A percentile compares a stretch with the other conserved stretches of the same genome.
phyloP scores from a whole-genome alignment of 2,888 invertebrate species.

The Polyommatus icarus region DNA sequence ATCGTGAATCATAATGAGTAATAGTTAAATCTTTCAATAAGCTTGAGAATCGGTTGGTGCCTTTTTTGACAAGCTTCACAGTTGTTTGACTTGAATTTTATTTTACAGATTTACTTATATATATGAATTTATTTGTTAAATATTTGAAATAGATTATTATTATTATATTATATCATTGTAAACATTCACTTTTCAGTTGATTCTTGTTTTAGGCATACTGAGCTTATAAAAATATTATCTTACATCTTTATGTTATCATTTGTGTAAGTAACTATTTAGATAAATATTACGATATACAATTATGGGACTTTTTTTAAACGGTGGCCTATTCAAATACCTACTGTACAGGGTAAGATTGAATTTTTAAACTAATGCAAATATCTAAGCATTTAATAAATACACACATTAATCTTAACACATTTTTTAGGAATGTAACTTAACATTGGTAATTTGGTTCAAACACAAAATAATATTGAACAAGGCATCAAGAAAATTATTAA shows the following conservation, averaged over 20 bases:
- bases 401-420: not conserved
- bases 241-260: slow-evolving; percentile 32
- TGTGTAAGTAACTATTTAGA: slow-evolving; percentile 31
- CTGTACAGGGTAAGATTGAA: not conserved
- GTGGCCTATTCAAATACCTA: not conserved
- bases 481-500: not conserved
- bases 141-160: not conserved
- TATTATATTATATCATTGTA: not conserved
- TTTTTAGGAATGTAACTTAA: not conserved
- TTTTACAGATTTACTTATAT: slow-evolving; percentile 6
- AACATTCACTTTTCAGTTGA: not conserved
- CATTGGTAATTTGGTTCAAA: not conserved
- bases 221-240: slow-evolving; percentile 26
- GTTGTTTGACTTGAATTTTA: slow-evolving; percentile 23
- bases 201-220: slow-evolving; percentile 23
- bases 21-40: slow-evolving; percentile 21
- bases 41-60: slow-evolving; percentile 5
- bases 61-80: slow-evolving; percentile 12
- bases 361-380: not conserved
- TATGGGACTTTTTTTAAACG: slow-evolving; percentile 7
- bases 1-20: slow-evolving; percentile 51
- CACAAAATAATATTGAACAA: not conserved
- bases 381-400: not conserved
- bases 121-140: slow-evolving; percentile 23
- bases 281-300: slow-evolving; percentile 28